Conservation (phyloP, 2,113 vertebrate species). For the Tetrao urogallus region DNA sequence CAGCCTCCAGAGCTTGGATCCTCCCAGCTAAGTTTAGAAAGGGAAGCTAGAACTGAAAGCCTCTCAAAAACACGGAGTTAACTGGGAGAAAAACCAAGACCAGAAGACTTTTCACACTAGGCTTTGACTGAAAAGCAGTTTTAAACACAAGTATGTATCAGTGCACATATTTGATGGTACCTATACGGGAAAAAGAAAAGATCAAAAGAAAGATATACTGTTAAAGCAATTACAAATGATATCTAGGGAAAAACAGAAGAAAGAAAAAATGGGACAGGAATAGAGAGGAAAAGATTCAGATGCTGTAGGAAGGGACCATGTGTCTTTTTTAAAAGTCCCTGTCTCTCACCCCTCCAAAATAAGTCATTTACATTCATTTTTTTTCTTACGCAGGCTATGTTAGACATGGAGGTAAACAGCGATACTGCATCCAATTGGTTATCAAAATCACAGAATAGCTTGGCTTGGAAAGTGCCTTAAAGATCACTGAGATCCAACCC, state of each 20-base stretch:
- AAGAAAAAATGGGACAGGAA: not conserved
- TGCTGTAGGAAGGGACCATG: not conserved
- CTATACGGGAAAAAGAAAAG: not conserved
- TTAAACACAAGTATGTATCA: not conserved
- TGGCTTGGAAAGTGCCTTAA: too few species aligned
- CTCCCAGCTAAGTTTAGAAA: not conserved
- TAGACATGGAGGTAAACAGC: not conserved
- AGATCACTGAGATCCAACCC: too few species aligned
- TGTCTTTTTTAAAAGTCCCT: not conserved
- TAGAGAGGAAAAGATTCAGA: not conserved
- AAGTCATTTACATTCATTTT: not conserved
- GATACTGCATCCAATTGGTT: not conserved
- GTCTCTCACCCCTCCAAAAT: not conserved
- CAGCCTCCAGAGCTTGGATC: not conserved
- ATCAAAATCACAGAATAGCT: not conserved
- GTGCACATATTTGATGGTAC: not conserved
- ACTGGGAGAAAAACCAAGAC: not conserved
- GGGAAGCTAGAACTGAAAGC: not conserved
- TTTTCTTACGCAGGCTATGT: not conserved
- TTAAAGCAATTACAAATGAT: not conserved
- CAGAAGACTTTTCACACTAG: not conserved
- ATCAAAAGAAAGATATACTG: not conserved
- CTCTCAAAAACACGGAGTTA: not conserved
- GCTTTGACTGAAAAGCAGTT: not conserved
- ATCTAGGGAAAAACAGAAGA: not conserved